Base-by-base conservation (phyloP, 1,140 invertebrate genomes). In the Rhizoglyphus robini region DNA sequence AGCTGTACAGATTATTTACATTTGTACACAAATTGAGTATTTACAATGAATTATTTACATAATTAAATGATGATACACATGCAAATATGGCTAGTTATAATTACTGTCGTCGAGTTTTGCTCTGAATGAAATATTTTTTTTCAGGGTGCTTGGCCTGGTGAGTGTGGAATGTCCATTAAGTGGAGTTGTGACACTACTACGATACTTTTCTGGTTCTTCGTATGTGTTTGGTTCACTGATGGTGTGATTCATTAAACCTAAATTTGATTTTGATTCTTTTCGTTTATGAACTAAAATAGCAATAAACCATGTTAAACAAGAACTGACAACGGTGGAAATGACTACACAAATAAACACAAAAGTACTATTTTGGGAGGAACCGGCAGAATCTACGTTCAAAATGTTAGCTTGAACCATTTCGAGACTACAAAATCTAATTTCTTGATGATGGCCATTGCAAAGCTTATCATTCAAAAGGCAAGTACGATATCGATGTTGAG, bases 71-170 rank as follows among this genome's bases (percentile, higher is more conserved):
- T n/a, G n/a, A n/a, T n/a, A n/a, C n/a, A n/a, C n/a, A n/a, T n/a
- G n/a, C n/a, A n/a, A n/a, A n/a, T n/a, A n/a, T n/a, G n/a, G n/a
- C n/a, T n/a, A n/a, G n/a, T n/a, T 29, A 46, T 60, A 60, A 60
- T 60, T 60, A 60, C 58, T 60, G 29, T 60, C 58, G 36, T 60
- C 58, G 3, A 60, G 15, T 60, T 60, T 60, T 5, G 58, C 58
- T 2, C 30, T 15, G 13, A 60, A 60, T 60, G 58, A 58, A 18
- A 23, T 30, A 3, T 60, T 13, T 60, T 20, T 32, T 46, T 60
- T 60, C 2, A 60, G 11, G 2, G 30, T 60, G 11, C 8, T 29
- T 29, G 13, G 15, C 1, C 58, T 34, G 15, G 30, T 60, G 13
- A 32, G 27, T 23, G 27, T 60, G n/a, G 30, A n/a, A 20, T 15